Evolutionary conservation across 2,797 vertebrate species (phyloP).

Genomic region (Champsocephalus esox): DNA sequence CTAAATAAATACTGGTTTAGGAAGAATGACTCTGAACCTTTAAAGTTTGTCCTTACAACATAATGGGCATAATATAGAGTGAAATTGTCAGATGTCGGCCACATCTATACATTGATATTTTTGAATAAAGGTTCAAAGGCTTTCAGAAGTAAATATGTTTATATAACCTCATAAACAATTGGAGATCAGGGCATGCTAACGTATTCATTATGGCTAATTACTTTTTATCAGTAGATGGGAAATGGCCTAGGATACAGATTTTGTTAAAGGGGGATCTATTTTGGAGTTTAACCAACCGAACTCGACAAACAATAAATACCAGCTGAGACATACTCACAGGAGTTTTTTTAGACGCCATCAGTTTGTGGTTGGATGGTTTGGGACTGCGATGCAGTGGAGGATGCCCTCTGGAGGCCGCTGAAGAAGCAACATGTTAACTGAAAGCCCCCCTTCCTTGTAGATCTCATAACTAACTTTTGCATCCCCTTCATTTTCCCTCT

Average conservation of each 20-base stretch:
- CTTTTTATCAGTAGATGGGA: conserved; percentile 33
- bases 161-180: conserved; percentile 35
- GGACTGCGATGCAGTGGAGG: conserved; percentile 68
- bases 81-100: conserved; percentile 36
- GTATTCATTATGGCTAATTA: conserved; percentile 25
- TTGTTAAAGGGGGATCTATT: conserved; percentile 41
- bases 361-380: conserved; percentile 72
- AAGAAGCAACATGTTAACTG: conserved; percentile 83
- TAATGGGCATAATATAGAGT: conserved; percentile 24
- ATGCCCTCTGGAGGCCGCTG: conserved; percentile 85
- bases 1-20: conserved; percentile 48
- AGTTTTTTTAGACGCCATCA: conserved; percentile 59
- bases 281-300: conserved; percentile 39
- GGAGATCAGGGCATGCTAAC: conserved; percentile 28
- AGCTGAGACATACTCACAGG: conserved; percentile 62
- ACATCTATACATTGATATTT: conserved; percentile 39
- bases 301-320: conserved; percentile 46
- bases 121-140: conserved; percentile 32
- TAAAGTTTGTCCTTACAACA: conserved; percentile 41
- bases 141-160: conserved; percentile 33
- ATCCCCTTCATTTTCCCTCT: conserved; percentile 90
- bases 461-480: conserved; percentile 89
- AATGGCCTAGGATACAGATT: neutral
- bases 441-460: conserved; percentile 84
- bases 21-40: conserved; percentile 29